Conservation (phyloP, 2,888 invertebrate species). For the Brachyptera putata region DNA sequence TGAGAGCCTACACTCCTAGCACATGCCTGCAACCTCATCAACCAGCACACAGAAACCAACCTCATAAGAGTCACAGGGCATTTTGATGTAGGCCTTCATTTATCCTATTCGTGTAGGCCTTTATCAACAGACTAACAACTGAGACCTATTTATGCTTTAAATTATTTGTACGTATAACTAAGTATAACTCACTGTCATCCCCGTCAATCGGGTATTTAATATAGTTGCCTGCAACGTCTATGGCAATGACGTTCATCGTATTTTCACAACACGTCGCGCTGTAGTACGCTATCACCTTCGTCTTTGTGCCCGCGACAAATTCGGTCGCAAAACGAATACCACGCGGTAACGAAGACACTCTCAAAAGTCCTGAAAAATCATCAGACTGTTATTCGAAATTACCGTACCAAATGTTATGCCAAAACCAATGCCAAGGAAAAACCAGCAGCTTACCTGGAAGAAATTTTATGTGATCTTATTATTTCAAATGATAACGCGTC, state of each 20-base stretch:
- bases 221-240: constrained; percentile 64
- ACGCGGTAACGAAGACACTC: constrained; percentile 39
- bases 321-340: constrained; percentile 59
- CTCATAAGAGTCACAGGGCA: too few relatives aligned
- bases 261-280: constrained; percentile 70
- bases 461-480: neutral
- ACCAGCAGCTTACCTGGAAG: too few relatives aligned
- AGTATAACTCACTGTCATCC: constrained; percentile 20
- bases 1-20: too few relatives aligned
- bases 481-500: neutral
- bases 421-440: neutral
- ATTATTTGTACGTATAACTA: neutral
- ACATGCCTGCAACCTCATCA: too few relatives aligned
- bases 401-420: too few relatives aligned
- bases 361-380: constrained; percentile 37
- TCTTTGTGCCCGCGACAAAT: constrained; percentile 63
- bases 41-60: too few relatives aligned
- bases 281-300: constrained; percentile 62
- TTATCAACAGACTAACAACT: neutral
- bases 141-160: neutral
- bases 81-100: too few relatives aligned
- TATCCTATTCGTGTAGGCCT: too few relatives aligned
- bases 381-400: too few relatives aligned
- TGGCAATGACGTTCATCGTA: constrained; percentile 60
- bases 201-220: constrained; percentile 57